phyloP scores from a whole-genome alignment of 2,888 invertebrate genomes.

The Pristionchus arcanus region DNA sequence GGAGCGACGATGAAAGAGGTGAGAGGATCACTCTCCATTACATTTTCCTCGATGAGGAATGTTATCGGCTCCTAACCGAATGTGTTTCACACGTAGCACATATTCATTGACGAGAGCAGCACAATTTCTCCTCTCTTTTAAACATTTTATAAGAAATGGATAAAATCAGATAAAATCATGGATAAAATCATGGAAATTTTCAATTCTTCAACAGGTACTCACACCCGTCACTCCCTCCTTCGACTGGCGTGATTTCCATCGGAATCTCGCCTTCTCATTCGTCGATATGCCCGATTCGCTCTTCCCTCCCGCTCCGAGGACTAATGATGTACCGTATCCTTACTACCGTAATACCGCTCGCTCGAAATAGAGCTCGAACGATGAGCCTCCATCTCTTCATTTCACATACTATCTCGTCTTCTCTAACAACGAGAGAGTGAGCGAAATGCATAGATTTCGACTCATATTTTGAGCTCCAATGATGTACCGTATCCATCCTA shows the following conservation, averaged over 20 bases:
- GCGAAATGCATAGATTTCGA: no score
- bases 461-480: no score
- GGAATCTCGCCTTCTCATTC: background rate
- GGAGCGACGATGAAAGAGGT: constrained; percentile 31
- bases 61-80: background rate
- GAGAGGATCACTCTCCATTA: background rate
- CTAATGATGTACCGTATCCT: constrained; percentile 27
- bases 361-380: no score
- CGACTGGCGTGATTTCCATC: constrained; percentile 26
- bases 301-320: constrained; percentile 46
- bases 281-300: constrained; percentile 51
- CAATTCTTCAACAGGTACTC: background rate
- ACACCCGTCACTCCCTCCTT: background rate
- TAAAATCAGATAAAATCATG: background rate
- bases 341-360: background rate
- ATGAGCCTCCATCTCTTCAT: no score
- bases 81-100: background rate
- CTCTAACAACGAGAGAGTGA: no score
- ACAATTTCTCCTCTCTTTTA: no score
- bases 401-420: no score
- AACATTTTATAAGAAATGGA: no score
- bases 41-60: background rate
- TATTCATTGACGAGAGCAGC: background rate
- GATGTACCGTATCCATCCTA: no score
- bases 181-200: background rate